A percentile compares a stretch with the other conserved stretches of the same genome.
These are phyloP conservation scores for Etheostoma cragini DNA, from an alignment of 2,113 vertebrate genomes.

Conservation along the genomic window DNA sequence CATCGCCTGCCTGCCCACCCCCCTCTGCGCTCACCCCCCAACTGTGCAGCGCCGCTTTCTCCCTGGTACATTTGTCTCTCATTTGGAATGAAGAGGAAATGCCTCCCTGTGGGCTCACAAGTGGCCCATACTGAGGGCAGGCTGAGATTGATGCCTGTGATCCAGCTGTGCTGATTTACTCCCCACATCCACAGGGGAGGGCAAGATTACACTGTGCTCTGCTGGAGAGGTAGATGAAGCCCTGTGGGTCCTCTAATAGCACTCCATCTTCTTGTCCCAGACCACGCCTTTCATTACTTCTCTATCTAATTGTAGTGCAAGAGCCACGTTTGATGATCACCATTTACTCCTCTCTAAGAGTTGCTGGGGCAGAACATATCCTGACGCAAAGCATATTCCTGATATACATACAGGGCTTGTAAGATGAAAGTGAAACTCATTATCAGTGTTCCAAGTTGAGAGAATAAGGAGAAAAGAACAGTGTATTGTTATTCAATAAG, in stretches of 20 bases:
- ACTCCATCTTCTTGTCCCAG: constrained; percentile 64
- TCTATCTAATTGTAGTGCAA: constrained; percentile 50
- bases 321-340: constrained; percentile 48
- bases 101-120: constrained; percentile 77
- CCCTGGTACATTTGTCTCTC: constrained; percentile 78
- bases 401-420: neutral
- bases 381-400: neutral
- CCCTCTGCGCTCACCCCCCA: neutral
- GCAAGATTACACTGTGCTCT: constrained; percentile 77
- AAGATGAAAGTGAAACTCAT: neutral
- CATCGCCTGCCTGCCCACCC: constrained; percentile 29
- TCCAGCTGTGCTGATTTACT: constrained; percentile 85
- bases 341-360: constrained; percentile 42
- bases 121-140: constrained; percentile 77
- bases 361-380: constrained; percentile 4
- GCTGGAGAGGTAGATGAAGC: constrained; percentile 65
- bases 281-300: constrained; percentile 66
- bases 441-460: constrained; percentile 10
- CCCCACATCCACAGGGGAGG: constrained; percentile 74
- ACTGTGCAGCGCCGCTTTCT: constrained; percentile 35
- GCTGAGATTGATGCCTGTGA: constrained; percentile 84
- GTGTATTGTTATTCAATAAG: constrained; percentile 43
- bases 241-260: constrained; percentile 60
- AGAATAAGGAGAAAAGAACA: constrained; percentile 15
- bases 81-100: constrained; percentile 78